These are phyloP conservation scores for Sminthurinus signatus DNA, from an alignment of 1,140 invertebrate genomes.

Conservation along the genomic window DNA sequence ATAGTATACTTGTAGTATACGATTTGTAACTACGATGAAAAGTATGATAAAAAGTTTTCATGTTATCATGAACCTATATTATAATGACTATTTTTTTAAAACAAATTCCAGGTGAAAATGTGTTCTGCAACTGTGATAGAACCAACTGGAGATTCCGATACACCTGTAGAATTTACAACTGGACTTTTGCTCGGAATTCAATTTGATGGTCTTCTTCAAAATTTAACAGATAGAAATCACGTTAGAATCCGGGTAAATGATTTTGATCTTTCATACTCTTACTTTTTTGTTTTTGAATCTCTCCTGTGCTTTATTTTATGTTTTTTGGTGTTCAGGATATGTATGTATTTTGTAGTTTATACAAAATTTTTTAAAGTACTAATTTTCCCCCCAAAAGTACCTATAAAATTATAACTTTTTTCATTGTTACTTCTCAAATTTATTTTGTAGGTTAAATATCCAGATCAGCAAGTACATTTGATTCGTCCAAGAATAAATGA, in stretches of 20 bases:
- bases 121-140: constrained; percentile 76
- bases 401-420: no score
- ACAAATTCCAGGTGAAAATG: constrained; percentile 61
- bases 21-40: no score
- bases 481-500: constrained; percentile 62
- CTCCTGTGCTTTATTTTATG: no score
- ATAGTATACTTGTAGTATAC: no score
- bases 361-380: no score
- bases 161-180: constrained; percentile 84
- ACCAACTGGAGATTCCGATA: constrained; percentile 73
- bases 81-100: constrained; percentile 12
- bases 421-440: no score
- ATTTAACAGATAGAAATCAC: constrained; percentile 63
- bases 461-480: constrained; percentile 80
- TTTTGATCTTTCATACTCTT: no score
- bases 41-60: no score
- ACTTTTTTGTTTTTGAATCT: constrained; percentile 9
- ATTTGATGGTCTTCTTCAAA: constrained; percentile 75
- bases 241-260: constrained; percentile 63
- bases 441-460: constrained; percentile 82
- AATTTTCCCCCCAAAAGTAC: no score
- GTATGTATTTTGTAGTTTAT: no score
- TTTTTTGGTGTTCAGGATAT: no score
- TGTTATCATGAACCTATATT: no score
- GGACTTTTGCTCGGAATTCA: constrained; percentile 79